Evolutionary conservation across 2,797 vertebrate species (phyloP), one percentile per base, ranked within the genome.

Genomic region (Siniperca undulata): DNA sequence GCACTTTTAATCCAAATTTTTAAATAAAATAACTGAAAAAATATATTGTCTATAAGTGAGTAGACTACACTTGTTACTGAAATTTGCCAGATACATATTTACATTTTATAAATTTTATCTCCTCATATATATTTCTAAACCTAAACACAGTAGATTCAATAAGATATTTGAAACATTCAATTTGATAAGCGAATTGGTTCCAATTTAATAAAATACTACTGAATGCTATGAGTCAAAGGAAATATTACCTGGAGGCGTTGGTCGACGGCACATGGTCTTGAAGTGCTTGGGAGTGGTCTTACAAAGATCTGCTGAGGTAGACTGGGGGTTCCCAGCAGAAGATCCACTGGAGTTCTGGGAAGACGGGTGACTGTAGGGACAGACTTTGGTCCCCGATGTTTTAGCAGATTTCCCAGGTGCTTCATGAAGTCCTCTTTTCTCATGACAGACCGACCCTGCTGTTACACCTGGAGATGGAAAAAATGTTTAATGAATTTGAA

Each of bases 221-320:
- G 13, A 70, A 17, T 2, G 11, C 0, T 3, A 38, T 19, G 17
- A 40, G 40, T 52, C 16, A 75, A 16, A 62, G 7, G 30, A 44
- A 14, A 14, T 20, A 30, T 27, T 84, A 98, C 97, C 97, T 96
- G 97, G 97, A 0, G 97, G 97, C 40, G 97, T 97, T 87, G 97
- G 97, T 94, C 97, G 97, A 77, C 97, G 96, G 92, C 97, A 99
- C 97, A 97, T 96, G 92, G 96, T 97, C 95, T 98, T 98, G 95
- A 97, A 97, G 96, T 98, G 97, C 96, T 98, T 98, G 82, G 97
- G 96, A 93, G 96, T 97, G 66, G 96, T 97, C 95, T 98, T 98
- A 96, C 97, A 98, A 90, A 96, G 96, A 90, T 97, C 97, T 19
- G 97, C 95, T 94, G 97, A 97, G 97, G 97, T 97, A 97, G 97